These are phyloP conservation scores for Etheostoma spectabile DNA, from an alignment of 2,113 vertebrate genomes.

Conservation along the genomic window DNA sequence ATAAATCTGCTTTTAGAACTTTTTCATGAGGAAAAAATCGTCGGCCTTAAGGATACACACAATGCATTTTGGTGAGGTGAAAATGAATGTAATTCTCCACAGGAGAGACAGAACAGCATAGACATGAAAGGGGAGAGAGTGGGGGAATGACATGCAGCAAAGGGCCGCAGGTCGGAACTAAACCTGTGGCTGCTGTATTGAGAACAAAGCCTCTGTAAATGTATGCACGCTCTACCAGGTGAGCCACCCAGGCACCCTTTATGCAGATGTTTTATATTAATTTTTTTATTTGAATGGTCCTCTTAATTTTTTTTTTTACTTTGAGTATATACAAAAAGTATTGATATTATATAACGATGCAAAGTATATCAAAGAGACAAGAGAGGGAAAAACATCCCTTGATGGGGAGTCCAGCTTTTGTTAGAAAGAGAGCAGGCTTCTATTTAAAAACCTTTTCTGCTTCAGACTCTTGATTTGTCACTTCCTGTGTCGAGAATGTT, in stretches of 20 bases:
- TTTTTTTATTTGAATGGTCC: too few relatives aligned
- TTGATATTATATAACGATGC: background rate
- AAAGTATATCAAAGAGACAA: background rate
- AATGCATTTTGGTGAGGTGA: too few relatives aligned
- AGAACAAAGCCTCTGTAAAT: too few relatives aligned
- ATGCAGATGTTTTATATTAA: too few relatives aligned
- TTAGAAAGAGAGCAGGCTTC: background rate
- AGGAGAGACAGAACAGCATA: background rate
- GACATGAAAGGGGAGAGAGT: too few relatives aligned
- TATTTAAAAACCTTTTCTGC: slow-evolving; percentile 34
- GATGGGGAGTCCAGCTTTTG: background rate
- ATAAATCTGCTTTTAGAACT: too few relatives aligned
- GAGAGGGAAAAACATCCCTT: background rate
- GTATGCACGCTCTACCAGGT: too few relatives aligned
- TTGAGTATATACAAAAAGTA: background rate
- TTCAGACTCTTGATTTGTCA: slow-evolving; percentile 40
- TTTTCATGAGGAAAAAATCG: background rate
- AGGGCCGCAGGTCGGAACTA: too few relatives aligned
- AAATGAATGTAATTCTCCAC: background rate
- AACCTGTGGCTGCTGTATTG: too few relatives aligned
- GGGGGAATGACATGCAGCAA: too few relatives aligned
- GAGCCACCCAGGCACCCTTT: too few relatives aligned
- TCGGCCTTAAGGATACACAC: background rate
- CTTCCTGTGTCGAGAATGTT: slow-evolving; percentile 49
- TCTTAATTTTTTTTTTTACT: too few relatives aligned